phyloP scores from a whole-genome alignment of 2,888 invertebrate species.

The Periphyllus acericola region DNA sequence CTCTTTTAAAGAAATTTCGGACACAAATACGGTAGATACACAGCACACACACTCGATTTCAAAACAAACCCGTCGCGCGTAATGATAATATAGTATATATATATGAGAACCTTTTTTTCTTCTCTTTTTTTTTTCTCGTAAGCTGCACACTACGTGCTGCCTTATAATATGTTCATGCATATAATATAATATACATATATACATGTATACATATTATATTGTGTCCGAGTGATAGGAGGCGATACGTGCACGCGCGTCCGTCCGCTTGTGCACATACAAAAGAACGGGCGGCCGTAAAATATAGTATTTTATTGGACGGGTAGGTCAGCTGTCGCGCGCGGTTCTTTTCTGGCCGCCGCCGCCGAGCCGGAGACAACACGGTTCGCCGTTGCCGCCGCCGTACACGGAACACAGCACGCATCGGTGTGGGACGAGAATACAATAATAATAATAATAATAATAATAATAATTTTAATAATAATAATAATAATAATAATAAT shows the following conservation, averaged over 20 bases:
- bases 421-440: neutral
- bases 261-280: constrained; percentile 21
- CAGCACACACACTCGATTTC: neutral
- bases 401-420: neutral
- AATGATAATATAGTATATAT: neutral
- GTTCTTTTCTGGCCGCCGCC: neutral
- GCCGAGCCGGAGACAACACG: neutral
- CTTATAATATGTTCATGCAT: neutral
- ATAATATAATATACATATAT: neutral
- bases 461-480: constrained; percentile 11
- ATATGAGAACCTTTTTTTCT: neutral
- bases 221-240: neutral
- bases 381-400: neutral
- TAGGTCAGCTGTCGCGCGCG: constrained; percentile 55
- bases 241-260: constrained; percentile 26
- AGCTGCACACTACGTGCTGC: neutral
- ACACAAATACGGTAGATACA: neutral
- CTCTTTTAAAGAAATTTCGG: neutral
- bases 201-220: neutral
- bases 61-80: constrained; percentile 15
- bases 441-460: neutral
- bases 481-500: neutral
- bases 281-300: constrained; percentile 60
- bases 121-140: neutral
- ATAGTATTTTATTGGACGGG: constrained; percentile 61